phyloP scores from a whole-genome alignment of 2,888 invertebrate species.

The Zelleria hepariella region DNA sequence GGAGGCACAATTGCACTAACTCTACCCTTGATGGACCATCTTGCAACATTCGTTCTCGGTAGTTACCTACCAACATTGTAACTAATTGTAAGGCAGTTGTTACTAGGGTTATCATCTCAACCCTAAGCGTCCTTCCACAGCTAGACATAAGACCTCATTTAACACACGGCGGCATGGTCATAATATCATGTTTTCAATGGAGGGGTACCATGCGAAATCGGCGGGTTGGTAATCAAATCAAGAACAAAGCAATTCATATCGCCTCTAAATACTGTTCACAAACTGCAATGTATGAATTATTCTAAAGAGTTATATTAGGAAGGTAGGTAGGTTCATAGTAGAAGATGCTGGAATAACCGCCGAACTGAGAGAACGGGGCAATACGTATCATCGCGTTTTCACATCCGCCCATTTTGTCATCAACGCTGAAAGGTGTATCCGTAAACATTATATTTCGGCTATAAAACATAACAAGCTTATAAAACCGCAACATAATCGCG shows the following conservation, averaged over 20 bases:
- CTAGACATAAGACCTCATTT: too few relatives aligned
- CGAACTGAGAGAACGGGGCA: neutral
- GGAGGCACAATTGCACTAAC: neutral
- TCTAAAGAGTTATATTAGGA: too few relatives aligned
- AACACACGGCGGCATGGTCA: too few relatives aligned
- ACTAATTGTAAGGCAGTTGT: neutral
- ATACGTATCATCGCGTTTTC: neutral
- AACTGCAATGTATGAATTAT: too few relatives aligned
- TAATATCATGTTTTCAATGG: too few relatives aligned
- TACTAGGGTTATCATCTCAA: neutral
- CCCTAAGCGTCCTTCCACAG: too few relatives aligned
- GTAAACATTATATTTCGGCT: conserved; percentile 47
- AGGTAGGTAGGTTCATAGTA: too few relatives aligned
- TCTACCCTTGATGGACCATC: neutral
- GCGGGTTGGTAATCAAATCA: too few relatives aligned
- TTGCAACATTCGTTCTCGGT: neutral
- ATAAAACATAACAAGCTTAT: conserved; percentile 69
- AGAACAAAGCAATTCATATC: too few relatives aligned
- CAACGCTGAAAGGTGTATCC: conserved; percentile 34
- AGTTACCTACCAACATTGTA: neutral
- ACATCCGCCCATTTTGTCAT: conserved; percentile 25
- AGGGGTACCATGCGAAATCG: too few relatives aligned
- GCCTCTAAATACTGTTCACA: too few relatives aligned
- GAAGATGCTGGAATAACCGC: too few relatives aligned
- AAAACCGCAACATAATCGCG: conserved; percentile 64